Evolutionary conservation across 2,113 vertebrate species (phyloP).

Genomic region (Pelusios castaneus): DNA sequence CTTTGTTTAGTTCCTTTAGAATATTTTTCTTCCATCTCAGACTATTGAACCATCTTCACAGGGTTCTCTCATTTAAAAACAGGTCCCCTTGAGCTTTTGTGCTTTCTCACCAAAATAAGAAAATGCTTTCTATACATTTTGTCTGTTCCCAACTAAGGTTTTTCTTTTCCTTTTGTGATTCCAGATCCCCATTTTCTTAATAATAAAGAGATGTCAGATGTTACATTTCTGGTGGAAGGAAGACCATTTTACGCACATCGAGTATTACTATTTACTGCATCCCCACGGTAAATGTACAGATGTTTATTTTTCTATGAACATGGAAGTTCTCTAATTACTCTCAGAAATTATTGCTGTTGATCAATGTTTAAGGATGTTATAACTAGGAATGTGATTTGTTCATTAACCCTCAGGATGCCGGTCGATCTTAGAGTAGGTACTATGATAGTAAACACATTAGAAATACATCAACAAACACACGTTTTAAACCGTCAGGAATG

Average conservation of each 20-base stretch:
- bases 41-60: slow-evolving; percentile 6
- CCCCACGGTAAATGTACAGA: slow-evolving; percentile 82
- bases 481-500: not conserved
- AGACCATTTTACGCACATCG: slow-evolving; percentile 97
- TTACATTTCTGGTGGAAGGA: slow-evolving; percentile 97
- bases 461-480: not conserved
- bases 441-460: not conserved
- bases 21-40: slow-evolving; percentile 3
- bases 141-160: slow-evolving; percentile 12
- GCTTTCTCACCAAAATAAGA: not conserved
- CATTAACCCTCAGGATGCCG: not conserved
- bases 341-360: not conserved
- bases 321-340: not conserved
- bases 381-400: not conserved
- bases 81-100: not conserved
- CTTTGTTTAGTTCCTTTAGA: not conserved
- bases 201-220: slow-evolving; percentile 99
- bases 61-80: not conserved
- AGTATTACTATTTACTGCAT: slow-evolving; percentile 96
- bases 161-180: slow-evolving; percentile 42
- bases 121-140: not conserved
- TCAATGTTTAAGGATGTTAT: not conserved
- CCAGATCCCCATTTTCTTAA: slow-evolving; percentile 98
- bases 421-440: not conserved
- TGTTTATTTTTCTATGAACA: not conserved